These are phyloP conservation scores for Hirundichthys speculiger DNA, from an alignment of 2,113 vertebrate species.

Conservation along the genomic window DNA sequence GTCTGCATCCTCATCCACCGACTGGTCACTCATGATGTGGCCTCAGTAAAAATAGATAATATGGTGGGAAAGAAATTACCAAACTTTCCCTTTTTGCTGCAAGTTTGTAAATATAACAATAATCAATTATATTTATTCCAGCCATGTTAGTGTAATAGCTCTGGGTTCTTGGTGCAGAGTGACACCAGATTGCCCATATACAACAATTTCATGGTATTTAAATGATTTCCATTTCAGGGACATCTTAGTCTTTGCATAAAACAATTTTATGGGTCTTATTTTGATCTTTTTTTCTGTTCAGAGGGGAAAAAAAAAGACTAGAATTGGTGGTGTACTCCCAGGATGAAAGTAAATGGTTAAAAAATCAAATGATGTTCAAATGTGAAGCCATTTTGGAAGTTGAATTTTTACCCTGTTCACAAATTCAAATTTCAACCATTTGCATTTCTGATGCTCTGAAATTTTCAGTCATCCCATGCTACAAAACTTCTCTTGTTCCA, in stretches of 20 bases:
- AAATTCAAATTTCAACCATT: background rate
- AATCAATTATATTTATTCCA: background rate
- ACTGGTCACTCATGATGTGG: conserved; percentile 14
- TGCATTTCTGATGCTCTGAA: background rate
- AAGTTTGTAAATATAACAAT: background rate
- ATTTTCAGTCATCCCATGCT: background rate
- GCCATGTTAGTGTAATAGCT: background rate
- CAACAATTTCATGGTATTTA: no score
- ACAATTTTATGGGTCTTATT: no score
- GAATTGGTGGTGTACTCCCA: background rate
- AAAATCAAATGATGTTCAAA: conserved; percentile 5
- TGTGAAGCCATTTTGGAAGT: background rate
- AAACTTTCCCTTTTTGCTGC: background rate
- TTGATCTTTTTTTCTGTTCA: conserved; percentile 3
- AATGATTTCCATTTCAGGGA: background rate
- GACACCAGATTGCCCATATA: conserved; percentile 1
- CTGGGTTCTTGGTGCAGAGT: background rate
- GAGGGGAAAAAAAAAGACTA: conserved; percentile 5
- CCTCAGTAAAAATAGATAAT: conserved; percentile 3
- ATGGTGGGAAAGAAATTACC: background rate
- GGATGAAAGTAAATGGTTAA: background rate
- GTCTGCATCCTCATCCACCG: conserved; percentile 31
- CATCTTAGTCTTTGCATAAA: background rate
- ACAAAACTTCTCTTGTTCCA: background rate
- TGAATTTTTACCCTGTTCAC: conserved; percentile 2